A percentile compares a stretch with the other conserved stretches of the same genome.
Evolutionary conservation across 2,888 invertebrate genomes (phyloP).

Genomic region (Amitus sp.): DNA sequence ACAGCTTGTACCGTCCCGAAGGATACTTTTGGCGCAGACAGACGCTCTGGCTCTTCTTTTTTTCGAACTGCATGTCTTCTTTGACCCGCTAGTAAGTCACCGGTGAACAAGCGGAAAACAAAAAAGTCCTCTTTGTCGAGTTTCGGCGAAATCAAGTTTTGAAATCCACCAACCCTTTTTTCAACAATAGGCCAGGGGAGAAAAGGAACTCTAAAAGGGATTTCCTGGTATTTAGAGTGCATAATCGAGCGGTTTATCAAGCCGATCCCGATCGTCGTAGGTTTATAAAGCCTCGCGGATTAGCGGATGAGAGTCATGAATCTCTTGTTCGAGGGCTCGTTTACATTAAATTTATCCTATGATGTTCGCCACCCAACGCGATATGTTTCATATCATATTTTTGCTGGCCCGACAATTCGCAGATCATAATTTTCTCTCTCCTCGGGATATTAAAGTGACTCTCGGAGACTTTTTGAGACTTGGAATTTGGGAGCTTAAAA

Average conservation of each 20-base stretch:
- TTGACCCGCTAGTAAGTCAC: conserved; percentile 4
- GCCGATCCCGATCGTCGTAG: neutral
- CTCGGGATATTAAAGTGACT: too few species aligned
- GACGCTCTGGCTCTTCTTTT: neutral
- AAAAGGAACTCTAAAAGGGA: conserved; percentile 7
- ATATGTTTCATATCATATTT: too few species aligned
- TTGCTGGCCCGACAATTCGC: too few species aligned
- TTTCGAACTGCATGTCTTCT: conserved; percentile 6
- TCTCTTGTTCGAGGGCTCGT: conserved; percentile 9
- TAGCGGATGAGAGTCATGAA: conserved; percentile 6
- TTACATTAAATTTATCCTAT: too few species aligned
- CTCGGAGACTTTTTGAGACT: too few species aligned
- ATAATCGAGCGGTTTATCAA: neutral
- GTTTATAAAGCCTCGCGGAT: neutral
- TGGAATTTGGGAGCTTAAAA: too few species aligned
- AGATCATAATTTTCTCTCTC: too few species aligned
- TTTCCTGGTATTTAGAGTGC: conserved; percentile 6
- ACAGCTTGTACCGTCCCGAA: too few species aligned
- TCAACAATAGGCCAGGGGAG: neutral
- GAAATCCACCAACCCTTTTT: neutral
- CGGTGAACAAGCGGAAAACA: neutral
- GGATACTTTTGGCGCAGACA: conserved; percentile 4
- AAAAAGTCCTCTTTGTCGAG: neutral
- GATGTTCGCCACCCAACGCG: too few species aligned
- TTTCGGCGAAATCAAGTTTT: neutral